phyloP scores from a whole-genome alignment of 2,113 vertebrate species.

The Ramphastos sulfuratus region DNA sequence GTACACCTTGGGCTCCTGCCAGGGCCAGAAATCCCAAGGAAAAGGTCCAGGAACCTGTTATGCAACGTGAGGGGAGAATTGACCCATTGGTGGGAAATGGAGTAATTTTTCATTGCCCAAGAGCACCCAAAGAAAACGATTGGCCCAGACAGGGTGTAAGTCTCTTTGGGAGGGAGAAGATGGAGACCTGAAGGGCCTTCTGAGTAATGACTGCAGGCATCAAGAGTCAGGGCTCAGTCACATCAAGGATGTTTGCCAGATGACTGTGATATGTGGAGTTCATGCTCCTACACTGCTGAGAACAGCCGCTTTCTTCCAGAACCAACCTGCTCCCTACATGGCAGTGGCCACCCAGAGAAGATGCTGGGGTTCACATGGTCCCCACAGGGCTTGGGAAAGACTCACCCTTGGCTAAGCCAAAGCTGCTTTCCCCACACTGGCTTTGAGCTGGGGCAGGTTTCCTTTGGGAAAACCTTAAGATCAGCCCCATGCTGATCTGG shows the following conservation, averaged over 20 bases:
- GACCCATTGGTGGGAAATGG: not conserved
- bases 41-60: not conserved
- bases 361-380: too few species aligned
- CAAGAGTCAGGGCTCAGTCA: not conserved
- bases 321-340: not conserved
- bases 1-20: not conserved
- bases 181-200: not conserved
- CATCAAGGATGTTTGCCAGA: not conserved
- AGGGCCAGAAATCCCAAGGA: not conserved
- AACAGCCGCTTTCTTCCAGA: not conserved
- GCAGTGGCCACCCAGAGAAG: not conserved
- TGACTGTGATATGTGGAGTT: not conserved
- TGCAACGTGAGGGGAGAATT: not conserved
- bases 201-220: not conserved
- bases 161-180: not conserved
- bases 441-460: not conserved
- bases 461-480: not conserved
- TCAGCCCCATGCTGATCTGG: not conserved
- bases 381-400: not conserved
- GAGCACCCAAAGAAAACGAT: not conserved
- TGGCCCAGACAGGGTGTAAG: not conserved
- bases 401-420: not conserved
- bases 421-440: not conserved
- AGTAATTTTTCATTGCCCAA: conserved; percentile 47
- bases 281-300: not conserved